Conservation (phyloP, 2,797 vertebrate species). For the Bufotes viridis region DNA sequence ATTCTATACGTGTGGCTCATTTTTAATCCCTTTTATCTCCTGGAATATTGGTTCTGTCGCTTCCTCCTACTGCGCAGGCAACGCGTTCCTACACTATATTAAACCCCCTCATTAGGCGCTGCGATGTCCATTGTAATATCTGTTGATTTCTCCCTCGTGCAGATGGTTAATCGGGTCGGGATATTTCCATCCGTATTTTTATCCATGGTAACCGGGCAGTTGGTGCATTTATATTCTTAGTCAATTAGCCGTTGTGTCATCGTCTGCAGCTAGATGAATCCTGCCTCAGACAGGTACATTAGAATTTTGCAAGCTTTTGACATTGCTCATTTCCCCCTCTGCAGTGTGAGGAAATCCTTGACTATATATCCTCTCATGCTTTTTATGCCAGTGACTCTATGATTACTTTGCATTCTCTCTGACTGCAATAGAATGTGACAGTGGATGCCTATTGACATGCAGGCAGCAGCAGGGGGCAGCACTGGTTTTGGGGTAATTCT, state of each 20-base stretch:
- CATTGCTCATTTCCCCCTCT: background rate
- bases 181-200: conserved; percentile 39
- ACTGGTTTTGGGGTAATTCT: background rate
- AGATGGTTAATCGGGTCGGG: conserved; percentile 13
- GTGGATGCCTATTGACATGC: background rate
- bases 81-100: background rate
- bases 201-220: conserved; percentile 41
- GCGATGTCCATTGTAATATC: background rate
- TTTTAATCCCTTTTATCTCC: background rate
- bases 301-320: background rate
- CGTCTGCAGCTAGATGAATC: conserved; percentile 3
- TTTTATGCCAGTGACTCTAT: background rate
- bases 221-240: conserved; percentile 12
- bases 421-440: background rate
- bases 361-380: background rate
- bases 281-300: background rate
- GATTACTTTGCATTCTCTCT: background rate
- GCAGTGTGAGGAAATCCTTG: background rate
- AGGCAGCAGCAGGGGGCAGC: background rate
- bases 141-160: background rate
- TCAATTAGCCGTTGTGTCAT: conserved; percentile 28
- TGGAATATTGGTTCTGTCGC: background rate
- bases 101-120: background rate
- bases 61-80: background rate
- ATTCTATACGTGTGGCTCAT: too few species aligned